These are phyloP conservation scores for Thecophora atra DNA, from an alignment of 2,888 invertebrate genomes.

Conservation along the genomic window DNA sequence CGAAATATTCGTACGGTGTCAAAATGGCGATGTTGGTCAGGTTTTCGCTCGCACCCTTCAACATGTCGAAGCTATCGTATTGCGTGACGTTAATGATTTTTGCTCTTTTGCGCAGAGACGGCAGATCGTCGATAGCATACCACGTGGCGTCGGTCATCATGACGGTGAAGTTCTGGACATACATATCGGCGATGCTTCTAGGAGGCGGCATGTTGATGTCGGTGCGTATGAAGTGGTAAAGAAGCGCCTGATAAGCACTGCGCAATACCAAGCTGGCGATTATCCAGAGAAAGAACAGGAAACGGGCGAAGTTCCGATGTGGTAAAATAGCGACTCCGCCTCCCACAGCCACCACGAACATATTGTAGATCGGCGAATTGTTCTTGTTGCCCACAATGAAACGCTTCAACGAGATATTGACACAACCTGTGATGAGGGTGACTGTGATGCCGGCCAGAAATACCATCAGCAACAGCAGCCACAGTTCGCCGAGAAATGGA, in stretches of 20 bases:
- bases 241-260: constrained; percentile 49
- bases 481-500: constrained; percentile 46
- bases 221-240: constrained; percentile 49
- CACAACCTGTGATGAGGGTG: constrained; percentile 1
- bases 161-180: constrained; percentile 42
- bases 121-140: constrained; percentile 37
- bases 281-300: constrained; percentile 50
- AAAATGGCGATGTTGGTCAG: constrained; percentile 45
- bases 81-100: constrained; percentile 43
- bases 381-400: constrained; percentile 49
- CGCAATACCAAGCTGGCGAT: constrained; percentile 49
- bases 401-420: constrained; percentile 32
- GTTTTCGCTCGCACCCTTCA: constrained; percentile 14
- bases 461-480: constrained; percentile 42
- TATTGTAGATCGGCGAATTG: constrained; percentile 45
- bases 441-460: constrained; percentile 42
- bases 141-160: constrained; percentile 41
- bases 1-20: constrained; percentile 47
- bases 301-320: constrained; percentile 50
- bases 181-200: constrained; percentile 40
- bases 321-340: constrained; percentile 43
- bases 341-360: constrained; percentile 48
- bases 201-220: constrained; percentile 46
- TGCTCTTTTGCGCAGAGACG: constrained; percentile 34
- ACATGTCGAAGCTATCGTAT: constrained; percentile 44